These are phyloP conservation scores for Bombus sibiricus DNA, from an alignment of 1,140 invertebrate species.

Conservation along the genomic window DNA sequence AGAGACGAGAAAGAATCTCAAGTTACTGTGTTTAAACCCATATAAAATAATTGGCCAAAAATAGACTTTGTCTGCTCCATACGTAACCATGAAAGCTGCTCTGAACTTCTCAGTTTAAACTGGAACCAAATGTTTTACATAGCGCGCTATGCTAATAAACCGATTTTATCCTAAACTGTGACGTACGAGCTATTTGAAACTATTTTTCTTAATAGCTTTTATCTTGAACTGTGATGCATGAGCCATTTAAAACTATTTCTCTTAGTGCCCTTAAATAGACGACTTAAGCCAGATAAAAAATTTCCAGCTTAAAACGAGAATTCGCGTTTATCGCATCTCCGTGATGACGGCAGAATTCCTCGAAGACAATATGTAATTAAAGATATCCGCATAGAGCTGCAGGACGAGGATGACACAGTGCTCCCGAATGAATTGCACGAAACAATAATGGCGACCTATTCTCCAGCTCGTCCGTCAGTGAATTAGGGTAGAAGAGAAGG, in stretches of 20 bases:
- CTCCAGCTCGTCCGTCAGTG: not conserved
- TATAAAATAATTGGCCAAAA: too few relatives aligned
- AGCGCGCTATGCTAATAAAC: not conserved
- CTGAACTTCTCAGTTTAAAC: too few relatives aligned
- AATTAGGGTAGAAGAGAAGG: constrained; percentile 11
- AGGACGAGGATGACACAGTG: constrained; percentile 28
- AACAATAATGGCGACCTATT: constrained; percentile 13
- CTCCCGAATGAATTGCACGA: constrained; percentile 38
- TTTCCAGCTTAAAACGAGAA: not conserved
- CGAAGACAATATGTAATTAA: not conserved
- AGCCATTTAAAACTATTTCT: not conserved
- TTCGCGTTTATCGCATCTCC: not conserved
- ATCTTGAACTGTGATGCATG: not conserved
- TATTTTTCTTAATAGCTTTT: not conserved
- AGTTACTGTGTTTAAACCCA: too few relatives aligned
- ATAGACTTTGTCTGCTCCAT: too few relatives aligned
- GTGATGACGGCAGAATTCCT: not conserved
- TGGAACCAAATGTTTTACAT: too few relatives aligned
- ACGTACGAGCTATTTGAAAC: not conserved
- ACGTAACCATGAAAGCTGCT: too few relatives aligned
- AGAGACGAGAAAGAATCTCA: too few relatives aligned
- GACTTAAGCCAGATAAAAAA: not conserved
- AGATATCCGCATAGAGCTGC: not conserved
- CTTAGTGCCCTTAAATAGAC: not conserved
- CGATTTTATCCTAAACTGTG: not conserved